Base-by-base conservation (phyloP, 2,113 vertebrate genomes). In the Aptenodytes forsteri region DNA sequence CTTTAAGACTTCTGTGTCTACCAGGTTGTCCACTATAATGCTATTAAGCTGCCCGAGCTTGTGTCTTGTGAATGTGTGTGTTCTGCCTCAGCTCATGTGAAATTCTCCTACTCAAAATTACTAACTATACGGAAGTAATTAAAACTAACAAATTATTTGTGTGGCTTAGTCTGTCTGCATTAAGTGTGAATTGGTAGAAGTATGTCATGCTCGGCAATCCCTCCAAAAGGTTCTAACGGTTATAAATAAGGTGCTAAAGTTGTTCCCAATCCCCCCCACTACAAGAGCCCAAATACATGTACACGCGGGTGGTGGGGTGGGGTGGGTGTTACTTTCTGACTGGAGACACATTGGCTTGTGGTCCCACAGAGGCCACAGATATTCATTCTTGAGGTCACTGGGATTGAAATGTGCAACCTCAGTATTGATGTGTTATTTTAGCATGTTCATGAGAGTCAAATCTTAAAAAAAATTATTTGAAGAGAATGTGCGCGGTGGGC, bases 261-360 rank as follows among this genome's bases (percentile, higher is more conserved):
- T 75, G 11, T 44, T 61, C 50, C 23, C 11, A 47, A 7, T 40
- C 13, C 9, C 2, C 2, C 4, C 5, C 5, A 16, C 42, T 55
- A 15, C 4, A 26, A 78, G 7, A 76, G 34, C 25, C 25, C 13
- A 38, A 70, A 79, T 7, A 47, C 2, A 30, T 2, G 21, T 22
- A 46, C 10, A 21, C 0, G 2, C 27, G 56, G 22, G 10, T 50
- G 38, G 11, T 32, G 15, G 3, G 8, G 7, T 16, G 26, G 13
- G 5, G 25, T 25, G 52, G 13, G 11, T 64, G 26, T 66, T 83
- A n/a, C 76, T 61, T 89, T 70, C n/a, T 70, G 16, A 50, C 27
- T 46, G 49, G 40, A 70, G 32, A 79, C 20, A 71, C 17, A 8
- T 0, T 8, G 30, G 15, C 40, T 61, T 89, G 75, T 62, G 61